phyloP scores from a whole-genome alignment of 2,113 vertebrate species.

The Engystomops pustulosus region DNA sequence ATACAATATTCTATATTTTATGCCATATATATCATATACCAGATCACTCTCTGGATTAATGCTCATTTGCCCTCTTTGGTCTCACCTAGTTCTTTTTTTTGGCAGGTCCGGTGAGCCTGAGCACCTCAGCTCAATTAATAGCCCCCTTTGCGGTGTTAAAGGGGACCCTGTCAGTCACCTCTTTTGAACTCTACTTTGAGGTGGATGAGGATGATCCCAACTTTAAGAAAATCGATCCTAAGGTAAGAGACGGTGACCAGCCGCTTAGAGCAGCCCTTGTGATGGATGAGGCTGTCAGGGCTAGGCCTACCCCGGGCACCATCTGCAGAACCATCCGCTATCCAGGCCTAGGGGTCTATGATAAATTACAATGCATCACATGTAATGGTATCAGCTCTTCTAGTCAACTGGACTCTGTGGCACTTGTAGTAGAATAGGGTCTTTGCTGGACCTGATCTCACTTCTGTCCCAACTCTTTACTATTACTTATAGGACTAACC shows the following conservation, averaged over 20 bases:
- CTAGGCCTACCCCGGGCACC: background rate
- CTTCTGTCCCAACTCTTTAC: no score
- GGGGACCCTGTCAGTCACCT: constrained; percentile 93
- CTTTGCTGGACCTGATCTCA: no score
- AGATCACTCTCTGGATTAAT: no score
- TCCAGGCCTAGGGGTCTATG: background rate
- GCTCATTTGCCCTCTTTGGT: background rate
- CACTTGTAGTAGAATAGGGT: no score
- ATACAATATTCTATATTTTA: no score
- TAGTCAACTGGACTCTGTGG: no score
- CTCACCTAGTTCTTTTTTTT: constrained; percentile 63
- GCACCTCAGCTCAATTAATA: constrained; percentile 90
- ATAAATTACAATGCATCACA: no score
- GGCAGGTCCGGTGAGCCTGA: constrained; percentile 91
- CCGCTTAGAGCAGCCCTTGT: background rate
- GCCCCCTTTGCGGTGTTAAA: constrained; percentile 86
- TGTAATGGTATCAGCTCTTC: no score
- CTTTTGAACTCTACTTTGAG: constrained; percentile 96
- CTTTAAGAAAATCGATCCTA: constrained; percentile 95
- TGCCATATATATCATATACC: no score
- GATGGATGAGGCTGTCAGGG: background rate
- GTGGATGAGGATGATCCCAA: constrained; percentile 94
- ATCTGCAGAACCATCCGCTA: no score
- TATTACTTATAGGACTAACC: no score
- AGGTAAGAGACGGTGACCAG: constrained; percentile 84